These are phyloP conservation scores for Willowsia nigromaculata DNA, from an alignment of 2,888 invertebrate genomes.

Conservation along the genomic window DNA sequence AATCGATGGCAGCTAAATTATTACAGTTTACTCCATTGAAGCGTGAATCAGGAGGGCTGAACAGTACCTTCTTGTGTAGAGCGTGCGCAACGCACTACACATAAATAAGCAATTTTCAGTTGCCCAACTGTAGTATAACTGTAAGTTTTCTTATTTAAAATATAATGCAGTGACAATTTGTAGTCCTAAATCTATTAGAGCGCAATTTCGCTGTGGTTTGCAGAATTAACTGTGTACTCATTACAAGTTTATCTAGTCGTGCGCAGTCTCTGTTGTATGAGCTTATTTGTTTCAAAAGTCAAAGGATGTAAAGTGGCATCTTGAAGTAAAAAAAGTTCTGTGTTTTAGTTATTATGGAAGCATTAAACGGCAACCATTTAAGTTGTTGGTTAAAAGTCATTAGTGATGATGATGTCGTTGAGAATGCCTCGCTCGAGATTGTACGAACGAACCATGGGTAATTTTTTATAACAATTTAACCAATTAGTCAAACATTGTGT, in stretches of 20 bases:
- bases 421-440: constrained; percentile 37
- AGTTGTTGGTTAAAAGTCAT: constrained; percentile 28
- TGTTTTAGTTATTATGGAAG: neutral
- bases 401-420: neutral
- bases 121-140: constrained; percentile 29
- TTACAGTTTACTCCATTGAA: too few species aligned
- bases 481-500: constrained; percentile 51
- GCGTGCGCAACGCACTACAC: neutral
- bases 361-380: neutral
- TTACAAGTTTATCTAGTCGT: too few species aligned
- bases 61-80: neutral
- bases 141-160: constrained; percentile 10
- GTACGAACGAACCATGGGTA: constrained; percentile 42
- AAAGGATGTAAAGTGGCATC: neutral
- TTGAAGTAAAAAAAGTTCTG: neutral
- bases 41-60: too few species aligned
- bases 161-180: constrained; percentile 44
- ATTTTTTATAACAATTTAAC: constrained; percentile 52
- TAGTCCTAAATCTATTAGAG: constrained; percentile 41
- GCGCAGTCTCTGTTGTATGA: neutral
- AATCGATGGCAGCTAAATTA: neutral
- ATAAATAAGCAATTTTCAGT: constrained; percentile 20
- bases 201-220: constrained; percentile 41
- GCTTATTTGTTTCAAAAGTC: neutral
- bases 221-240: constrained; percentile 42